phyloP scores from a whole-genome alignment of 1,140 invertebrate species.

The Dufourea novaeangliae region DNA sequence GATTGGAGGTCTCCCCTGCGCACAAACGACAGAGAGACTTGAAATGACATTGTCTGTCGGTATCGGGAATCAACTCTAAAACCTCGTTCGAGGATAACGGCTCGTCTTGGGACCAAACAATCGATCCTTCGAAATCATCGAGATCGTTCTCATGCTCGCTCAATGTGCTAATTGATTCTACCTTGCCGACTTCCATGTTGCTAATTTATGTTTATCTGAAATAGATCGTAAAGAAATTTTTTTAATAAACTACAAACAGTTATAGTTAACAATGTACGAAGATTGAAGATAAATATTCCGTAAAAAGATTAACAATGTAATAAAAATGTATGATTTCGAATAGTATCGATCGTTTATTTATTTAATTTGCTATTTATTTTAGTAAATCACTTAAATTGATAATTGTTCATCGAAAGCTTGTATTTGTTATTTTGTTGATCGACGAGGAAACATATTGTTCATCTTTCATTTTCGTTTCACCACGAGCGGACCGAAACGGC shows the following conservation, averaged over 20 bases:
- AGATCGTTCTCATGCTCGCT: constrained; percentile 63
- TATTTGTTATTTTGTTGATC: constrained; percentile 15
- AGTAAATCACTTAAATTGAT: not conserved
- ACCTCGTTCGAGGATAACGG: constrained; percentile 63
- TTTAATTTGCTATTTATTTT: constrained; percentile 3
- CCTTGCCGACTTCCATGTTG: constrained; percentile 45
- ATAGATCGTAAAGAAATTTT: constrained; percentile 6
- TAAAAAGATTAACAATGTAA: constrained; percentile 1
- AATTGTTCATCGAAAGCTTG: not conserved
- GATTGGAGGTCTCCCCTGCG: constrained; percentile 62
- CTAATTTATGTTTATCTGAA: constrained; percentile 27
- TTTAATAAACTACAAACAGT: too few relatives aligned
- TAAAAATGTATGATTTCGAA: not conserved
- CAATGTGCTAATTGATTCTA: constrained; percentile 66
- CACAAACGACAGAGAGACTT: constrained; percentile 64
- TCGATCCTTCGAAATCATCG: constrained; percentile 64
- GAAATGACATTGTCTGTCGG: constrained; percentile 30
- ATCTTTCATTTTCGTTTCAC: not conserved
- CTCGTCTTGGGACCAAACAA: constrained; percentile 68
- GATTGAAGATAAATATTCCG: too few relatives aligned
- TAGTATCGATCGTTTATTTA: not conserved
- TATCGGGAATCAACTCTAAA: constrained; percentile 39
- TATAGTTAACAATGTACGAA: too few relatives aligned
- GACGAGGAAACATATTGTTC: constrained; percentile 6
- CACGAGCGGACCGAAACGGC: not conserved